phyloP scores from a whole-genome alignment of 1,140 invertebrate genomes.

The Calephelis nemesis region DNA sequence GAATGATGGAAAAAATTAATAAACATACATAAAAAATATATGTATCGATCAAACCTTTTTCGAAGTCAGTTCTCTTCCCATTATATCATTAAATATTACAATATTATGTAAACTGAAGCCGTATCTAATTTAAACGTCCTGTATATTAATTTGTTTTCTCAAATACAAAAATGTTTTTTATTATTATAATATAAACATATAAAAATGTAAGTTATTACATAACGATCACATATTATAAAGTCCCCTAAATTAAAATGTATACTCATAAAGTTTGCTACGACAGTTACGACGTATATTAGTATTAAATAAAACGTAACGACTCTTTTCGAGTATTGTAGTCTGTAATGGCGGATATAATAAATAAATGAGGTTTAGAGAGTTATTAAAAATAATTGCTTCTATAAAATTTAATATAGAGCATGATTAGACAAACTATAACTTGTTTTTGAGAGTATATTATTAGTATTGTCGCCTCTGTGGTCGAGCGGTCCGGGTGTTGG shows the following conservation, averaged over 20 bases:
- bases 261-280: conserved; percentile 8
- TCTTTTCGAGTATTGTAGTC: conserved; percentile 15
- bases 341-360: conserved; percentile 38
- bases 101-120: too few species aligned
- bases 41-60: too few species aligned
- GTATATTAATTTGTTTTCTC: not conserved
- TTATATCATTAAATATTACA: too few species aligned
- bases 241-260: conserved; percentile 16
- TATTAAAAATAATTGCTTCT: conserved; percentile 42
- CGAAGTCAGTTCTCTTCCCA: too few species aligned
- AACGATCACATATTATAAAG: not conserved
- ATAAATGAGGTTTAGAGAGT: conserved; percentile 32
- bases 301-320: conserved; percentile 16
- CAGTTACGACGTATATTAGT: conserved; percentile 6
- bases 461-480: too few species aligned
- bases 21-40: too few species aligned
- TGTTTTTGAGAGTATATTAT: too few species aligned
- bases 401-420: conserved; percentile 29
- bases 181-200: conserved; percentile 13
- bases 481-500: too few species aligned
- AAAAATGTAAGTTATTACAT: conserved; percentile 9
- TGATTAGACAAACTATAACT: too few species aligned
- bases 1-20: too few species aligned
- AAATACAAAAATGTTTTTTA: not conserved
- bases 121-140: not conserved